Percentiles rank a stretch among this genome's conserved stretches.
phyloP scores from a whole-genome alignment of 2,888 invertebrate genomes.

The Drosophila atripex region DNA sequence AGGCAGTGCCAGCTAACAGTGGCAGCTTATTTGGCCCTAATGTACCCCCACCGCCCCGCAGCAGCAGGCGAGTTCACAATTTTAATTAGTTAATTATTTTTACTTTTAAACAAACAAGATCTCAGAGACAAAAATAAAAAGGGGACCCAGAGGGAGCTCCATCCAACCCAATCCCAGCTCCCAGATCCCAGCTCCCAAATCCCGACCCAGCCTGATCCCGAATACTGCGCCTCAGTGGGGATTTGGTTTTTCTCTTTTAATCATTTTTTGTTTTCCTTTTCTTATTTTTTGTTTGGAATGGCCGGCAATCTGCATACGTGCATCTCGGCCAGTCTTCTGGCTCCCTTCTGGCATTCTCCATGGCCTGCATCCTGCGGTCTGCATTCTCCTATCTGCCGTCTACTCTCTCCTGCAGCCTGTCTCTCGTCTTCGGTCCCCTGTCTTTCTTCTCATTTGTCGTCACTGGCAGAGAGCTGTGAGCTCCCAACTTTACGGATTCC shows the following conservation, averaged over 20 bases:
- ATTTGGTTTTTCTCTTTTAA: conserved; percentile 23
- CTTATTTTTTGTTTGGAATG: conserved; percentile 49
- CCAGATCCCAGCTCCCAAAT: conserved; percentile 33
- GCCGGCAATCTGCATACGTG: conserved; percentile 79
- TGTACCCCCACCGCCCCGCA: conserved; percentile 48
- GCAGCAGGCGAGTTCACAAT: conserved; percentile 71
- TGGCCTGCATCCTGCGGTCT: conserved; percentile 19
- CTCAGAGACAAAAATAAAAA: conserved; percentile 72
- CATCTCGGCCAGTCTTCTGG: conserved; percentile 61
- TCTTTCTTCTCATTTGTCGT: conserved; percentile 37
- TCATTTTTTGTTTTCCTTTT: not conserved
- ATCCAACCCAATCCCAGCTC: conserved; percentile 16
- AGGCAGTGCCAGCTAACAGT: conserved; percentile 1
- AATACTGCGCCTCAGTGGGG: conserved; percentile 36
- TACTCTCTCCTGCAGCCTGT: conserved; percentile 35
- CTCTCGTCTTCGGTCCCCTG: conserved; percentile 26
- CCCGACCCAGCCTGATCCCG: conserved; percentile 48
- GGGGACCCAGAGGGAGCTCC: conserved; percentile 17
- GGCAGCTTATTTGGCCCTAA: conserved; percentile 78
- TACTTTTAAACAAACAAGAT: conserved; percentile 80
- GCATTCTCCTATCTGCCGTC: conserved; percentile 39
- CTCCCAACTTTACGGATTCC: conserved; percentile 31
- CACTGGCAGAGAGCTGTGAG: conserved; percentile 29
- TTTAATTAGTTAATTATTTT: conserved; percentile 81
- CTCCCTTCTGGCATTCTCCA: conserved; percentile 43